phyloP scores from a whole-genome alignment of 2,113 vertebrate genomes.

The Peucedramus taeniatus region DNA sequence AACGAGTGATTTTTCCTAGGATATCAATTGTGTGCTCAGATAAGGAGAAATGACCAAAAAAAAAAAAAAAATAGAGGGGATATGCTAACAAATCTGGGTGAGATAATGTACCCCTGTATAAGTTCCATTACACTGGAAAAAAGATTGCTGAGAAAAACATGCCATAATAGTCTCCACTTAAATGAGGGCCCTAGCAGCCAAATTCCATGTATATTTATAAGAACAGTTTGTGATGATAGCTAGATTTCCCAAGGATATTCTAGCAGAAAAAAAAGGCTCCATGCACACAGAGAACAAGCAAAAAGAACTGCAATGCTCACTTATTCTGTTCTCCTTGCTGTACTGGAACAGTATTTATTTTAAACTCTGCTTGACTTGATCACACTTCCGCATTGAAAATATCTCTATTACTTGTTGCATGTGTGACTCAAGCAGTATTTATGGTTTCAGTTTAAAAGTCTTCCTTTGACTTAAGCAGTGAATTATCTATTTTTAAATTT shows the following conservation, averaged over 20 bases:
- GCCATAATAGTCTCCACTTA: background rate
- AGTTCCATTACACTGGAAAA: background rate
- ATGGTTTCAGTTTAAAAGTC: background rate
- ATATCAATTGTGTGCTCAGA: background rate
- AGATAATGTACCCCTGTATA: background rate
- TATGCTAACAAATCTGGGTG: background rate
- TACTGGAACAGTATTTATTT: background rate
- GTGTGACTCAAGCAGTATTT: background rate
- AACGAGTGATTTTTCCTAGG: background rate
- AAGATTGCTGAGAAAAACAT: background rate
- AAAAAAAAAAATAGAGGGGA: background rate
- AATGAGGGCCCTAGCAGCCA: background rate
- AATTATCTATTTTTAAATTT: background rate
- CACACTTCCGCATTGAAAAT: constrained; percentile 6
- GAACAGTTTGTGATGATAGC: background rate
- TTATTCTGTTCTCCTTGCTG: background rate
- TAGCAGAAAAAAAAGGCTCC: background rate
- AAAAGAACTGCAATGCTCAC: background rate
- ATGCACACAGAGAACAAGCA: background rate
- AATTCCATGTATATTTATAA: constrained; percentile 17
- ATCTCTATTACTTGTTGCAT: background rate
- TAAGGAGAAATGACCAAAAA: background rate
- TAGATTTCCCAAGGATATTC: background rate
- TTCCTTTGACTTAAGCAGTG: background rate
- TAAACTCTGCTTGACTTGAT: background rate